phyloP scores from a whole-genome alignment of 2,797 vertebrate genomes.

The Phrynocephalus vlangalii region DNA sequence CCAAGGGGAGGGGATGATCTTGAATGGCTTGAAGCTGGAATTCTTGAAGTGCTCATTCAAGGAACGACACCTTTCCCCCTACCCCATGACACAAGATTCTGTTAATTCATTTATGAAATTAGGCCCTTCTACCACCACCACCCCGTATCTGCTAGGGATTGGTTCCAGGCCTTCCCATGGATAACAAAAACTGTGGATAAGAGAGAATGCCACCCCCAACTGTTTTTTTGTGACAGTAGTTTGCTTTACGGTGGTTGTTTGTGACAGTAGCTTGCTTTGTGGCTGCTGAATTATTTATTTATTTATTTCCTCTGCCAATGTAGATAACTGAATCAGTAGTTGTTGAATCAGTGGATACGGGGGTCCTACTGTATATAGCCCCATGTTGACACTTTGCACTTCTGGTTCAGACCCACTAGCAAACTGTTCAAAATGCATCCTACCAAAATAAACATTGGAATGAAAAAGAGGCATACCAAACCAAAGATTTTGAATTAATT shows the following conservation, averaged over 20 bases:
- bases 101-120: slow-evolving; percentile 26
- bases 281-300: no score
- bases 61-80: neutral
- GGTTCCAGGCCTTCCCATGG: no score
- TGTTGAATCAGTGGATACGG: no score
- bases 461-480: neutral
- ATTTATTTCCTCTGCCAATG: no score
- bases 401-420: neutral
- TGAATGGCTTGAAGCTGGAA: slow-evolving; percentile 53
- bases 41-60: slow-evolving; percentile 42
- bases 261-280: no score
- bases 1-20: slow-evolving; percentile 19
- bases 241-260: no score
- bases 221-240: no score
- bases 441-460: neutral
- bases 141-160: no score
- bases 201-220: no score
- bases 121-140: slow-evolving; percentile 7
- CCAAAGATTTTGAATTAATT: no score
- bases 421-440: neutral
- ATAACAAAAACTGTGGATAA: no score
- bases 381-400: slow-evolving; percentile 7
- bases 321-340: no score
- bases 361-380: neutral
- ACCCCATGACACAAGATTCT: slow-evolving; percentile 41